These are phyloP conservation scores for Synanthedon andrenaeformis DNA, from an alignment of 2,888 invertebrate species.

Conservation along the genomic window DNA sequence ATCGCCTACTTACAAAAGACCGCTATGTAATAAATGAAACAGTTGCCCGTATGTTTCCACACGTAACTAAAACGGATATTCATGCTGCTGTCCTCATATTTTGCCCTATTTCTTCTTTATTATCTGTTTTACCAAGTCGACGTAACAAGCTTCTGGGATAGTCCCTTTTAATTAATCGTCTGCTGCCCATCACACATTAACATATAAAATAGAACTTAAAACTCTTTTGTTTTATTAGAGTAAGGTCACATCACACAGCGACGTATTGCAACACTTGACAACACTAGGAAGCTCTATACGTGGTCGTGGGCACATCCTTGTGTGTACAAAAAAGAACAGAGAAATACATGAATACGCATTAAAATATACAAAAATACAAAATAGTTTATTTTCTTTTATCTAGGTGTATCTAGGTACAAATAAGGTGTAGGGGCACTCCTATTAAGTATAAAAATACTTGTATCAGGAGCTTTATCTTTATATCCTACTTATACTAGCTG, in stretches of 20 bases:
- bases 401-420: no score
- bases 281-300: slow-evolving; percentile 16
- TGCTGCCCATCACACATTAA: neutral
- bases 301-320: slow-evolving; percentile 21
- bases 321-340: slow-evolving; percentile 13
- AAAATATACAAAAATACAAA: no score
- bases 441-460: no score
- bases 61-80: no score
- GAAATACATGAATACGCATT: slow-evolving; percentile 14
- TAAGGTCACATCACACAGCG: slow-evolving; percentile 14
- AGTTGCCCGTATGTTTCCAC: no score
- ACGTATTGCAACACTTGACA: slow-evolving; percentile 8
- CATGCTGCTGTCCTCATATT: neutral
- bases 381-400: no score
- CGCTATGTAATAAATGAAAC: no score
- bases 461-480: no score
- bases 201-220: neutral
- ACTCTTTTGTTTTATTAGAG: neutral
- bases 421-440: no score
- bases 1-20: no score
- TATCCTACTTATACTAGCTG: no score
- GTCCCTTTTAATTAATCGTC: neutral
- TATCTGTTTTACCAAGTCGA: neutral
- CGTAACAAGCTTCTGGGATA: no score
- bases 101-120: neutral